phyloP scores from a whole-genome alignment of 2,888 invertebrate species.

The Thysanoteuthis rhombus region DNA sequence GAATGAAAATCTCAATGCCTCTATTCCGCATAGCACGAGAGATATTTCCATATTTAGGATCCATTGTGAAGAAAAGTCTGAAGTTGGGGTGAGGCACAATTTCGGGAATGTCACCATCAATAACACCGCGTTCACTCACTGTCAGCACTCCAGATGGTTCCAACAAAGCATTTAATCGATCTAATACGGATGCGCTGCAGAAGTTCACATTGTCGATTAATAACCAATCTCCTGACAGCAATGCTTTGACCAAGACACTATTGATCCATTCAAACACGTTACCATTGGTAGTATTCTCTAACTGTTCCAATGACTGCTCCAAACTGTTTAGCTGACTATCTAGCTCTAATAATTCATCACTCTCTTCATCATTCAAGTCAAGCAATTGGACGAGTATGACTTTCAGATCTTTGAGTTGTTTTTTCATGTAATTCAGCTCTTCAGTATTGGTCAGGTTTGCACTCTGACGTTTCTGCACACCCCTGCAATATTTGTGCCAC shows the following conservation, averaged over 20 bases:
- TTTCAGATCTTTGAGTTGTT: slow-evolving; percentile 13
- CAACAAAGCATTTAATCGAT: slow-evolving; percentile 92
- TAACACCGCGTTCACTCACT: slow-evolving; percentile 90
- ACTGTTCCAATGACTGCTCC: neutral
- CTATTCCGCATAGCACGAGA: slow-evolving; percentile 98
- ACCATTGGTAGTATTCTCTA: slow-evolving; percentile 41
- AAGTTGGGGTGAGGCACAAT: slow-evolving; percentile 90
- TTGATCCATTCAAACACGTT: slow-evolving; percentile 71
- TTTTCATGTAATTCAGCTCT: neutral
- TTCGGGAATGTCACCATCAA: slow-evolving; percentile 77
- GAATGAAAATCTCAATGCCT: slow-evolving; percentile 87
- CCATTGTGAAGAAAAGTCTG: slow-evolving; percentile 92
- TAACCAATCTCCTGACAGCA: slow-evolving; percentile 69
- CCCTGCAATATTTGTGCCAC: neutral
- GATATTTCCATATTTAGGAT: slow-evolving; percentile 93
- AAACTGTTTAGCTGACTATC: slow-evolving; percentile 22
- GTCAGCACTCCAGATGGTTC: slow-evolving; percentile 91
- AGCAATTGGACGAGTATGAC: slow-evolving; percentile 19
- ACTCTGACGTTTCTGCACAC: neutral
- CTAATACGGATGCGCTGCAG: slow-evolving; percentile 93
- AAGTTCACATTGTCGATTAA: slow-evolving; percentile 85
- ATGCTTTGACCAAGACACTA: slow-evolving; percentile 69
- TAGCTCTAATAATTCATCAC: neutral
- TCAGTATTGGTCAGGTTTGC: neutral
- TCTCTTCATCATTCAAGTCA: neutral